Evolutionary conservation across 2,797 vertebrate species (phyloP), one percentile per base, ranked within the genome.

Genomic region (Calcarius lapponicus): DNA sequence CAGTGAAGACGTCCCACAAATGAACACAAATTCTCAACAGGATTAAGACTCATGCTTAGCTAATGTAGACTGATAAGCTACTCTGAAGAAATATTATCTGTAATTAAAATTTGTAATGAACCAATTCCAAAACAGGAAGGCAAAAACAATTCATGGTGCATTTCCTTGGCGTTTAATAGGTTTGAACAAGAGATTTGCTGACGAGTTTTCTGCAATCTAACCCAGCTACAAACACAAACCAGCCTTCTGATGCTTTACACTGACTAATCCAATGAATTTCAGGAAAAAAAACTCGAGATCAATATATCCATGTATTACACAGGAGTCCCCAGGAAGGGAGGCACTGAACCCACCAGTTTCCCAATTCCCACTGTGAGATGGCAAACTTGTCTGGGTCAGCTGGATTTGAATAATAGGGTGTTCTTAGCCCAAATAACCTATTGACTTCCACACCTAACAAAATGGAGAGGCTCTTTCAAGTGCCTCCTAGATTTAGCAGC

Each of bases 391-490:
- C 91, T 82, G 82, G 92, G 82, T 95, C 94, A 93, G 78, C 60
- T 91, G 78, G 26, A 90, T 92, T 90, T 93, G 86, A 97, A 93
- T 90, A 90, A 93, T 82, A 60, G 82, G 45, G 58, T 93, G 85
- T 84, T 91, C 82, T 86, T 47, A 90, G 89, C 76, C 85, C 93
- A 94, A 92, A 91, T 70, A 96, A 96, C 94, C 94, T 88, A 60
- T 40, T 94, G 92, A 95, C 94, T 96, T 80, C 84, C 94, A 76
- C 43, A 88, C 64, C 95, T 54, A 86, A 88, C 80, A 79, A 81
- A 88, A 90, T 6, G 80, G 48, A 93, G 93, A 92, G 72, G 48
- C 89, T 90, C 93, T 90, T 95, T 95, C 93, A 96, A 86, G 91
- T 93, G 89, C 82, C 92, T 81, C 80, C 87, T 24, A 42, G 89